Conservation (phyloP, 2,113 vertebrate genomes). For the Octodon degus region DNA sequence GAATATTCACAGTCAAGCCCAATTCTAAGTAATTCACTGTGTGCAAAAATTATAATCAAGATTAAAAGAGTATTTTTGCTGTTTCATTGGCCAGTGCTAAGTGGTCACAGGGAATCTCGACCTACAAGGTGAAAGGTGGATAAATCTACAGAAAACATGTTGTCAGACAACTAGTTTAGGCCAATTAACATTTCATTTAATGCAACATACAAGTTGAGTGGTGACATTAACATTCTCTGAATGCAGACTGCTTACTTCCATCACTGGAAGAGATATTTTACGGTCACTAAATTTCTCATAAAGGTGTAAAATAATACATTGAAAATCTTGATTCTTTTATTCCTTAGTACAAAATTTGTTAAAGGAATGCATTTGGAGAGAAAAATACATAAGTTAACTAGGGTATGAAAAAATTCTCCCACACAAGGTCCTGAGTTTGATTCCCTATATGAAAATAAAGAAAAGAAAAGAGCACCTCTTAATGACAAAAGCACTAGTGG, state of each 20-base stretch:
- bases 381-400: not conserved
- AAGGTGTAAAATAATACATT: not conserved
- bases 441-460: too few species aligned
- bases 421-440: too few species aligned
- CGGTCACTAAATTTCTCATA: not conserved
- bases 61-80: not conserved
- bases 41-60: conserved; percentile 15
- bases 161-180: not conserved
- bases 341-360: not conserved
- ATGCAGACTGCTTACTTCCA: not conserved
- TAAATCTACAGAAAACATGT: not conserved
- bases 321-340: not conserved
- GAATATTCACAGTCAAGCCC: not conserved
- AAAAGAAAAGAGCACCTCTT: too few species aligned
- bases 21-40: conserved; percentile 7
- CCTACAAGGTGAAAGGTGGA: not conserved
- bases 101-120: not conserved
- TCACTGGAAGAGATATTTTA: conserved; percentile 9
- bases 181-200: not conserved
- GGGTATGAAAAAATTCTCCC: not conserved
- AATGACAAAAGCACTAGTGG: not conserved
- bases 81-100: not conserved
- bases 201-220: not conserved
- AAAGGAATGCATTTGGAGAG: not conserved
- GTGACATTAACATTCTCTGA: not conserved